Evolutionary conservation across 1,140 invertebrate species (phyloP), one percentile per base, ranked within the genome.

Genomic region (Euura saliciscinereae): DNA sequence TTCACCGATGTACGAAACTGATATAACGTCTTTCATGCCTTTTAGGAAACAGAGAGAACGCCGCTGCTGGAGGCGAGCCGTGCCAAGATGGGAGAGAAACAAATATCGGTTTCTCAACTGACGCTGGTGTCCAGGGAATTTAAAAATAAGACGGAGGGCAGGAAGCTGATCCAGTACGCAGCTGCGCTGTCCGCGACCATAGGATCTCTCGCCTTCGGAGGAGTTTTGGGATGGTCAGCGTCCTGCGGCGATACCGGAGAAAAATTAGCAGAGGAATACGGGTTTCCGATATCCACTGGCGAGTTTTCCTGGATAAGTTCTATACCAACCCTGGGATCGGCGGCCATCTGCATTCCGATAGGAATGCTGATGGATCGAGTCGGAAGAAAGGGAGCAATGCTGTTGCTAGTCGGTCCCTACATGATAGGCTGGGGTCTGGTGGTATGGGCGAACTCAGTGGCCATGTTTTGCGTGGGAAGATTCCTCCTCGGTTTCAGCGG

Each of bases 301-400:
- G 86, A 93, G 65, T 90, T 91, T 66, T 91, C 92, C 1, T 96
- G 93, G 94, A 90, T 95, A 72, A 90, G 92, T 2, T 92, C 94
- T 0, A 77, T 93, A 44, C 86, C 92, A 74, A 92, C 92, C 42
- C 82, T 96, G 2, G 94, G 94, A 64, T 94, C 93, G 1, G 91
- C 93, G 59, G 87, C 89, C 4, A 90, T 93, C 6, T 94, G 93
- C 74, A 89, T 94, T 42, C 89, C 92, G 0, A 93, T 93, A 69
- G 94, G 94, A 59, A 86, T 93, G 43, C 83, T 93, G 1, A 92
- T 95, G 78, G 94, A 96, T 77, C 81, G 89, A 2, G 87, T 95
- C 73, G 96, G 96, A 42, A 85, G 96, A 46, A 95, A 93, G 79
- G 86, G 86, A 64, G 91, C 94, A 0, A 93, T 97, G 89, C 78